A percentile compares a stretch with the other conserved stretches of the same genome.
Evolutionary conservation across 2,888 invertebrate genomes (phyloP).

Genomic region (Tridacna gigas): DNA sequence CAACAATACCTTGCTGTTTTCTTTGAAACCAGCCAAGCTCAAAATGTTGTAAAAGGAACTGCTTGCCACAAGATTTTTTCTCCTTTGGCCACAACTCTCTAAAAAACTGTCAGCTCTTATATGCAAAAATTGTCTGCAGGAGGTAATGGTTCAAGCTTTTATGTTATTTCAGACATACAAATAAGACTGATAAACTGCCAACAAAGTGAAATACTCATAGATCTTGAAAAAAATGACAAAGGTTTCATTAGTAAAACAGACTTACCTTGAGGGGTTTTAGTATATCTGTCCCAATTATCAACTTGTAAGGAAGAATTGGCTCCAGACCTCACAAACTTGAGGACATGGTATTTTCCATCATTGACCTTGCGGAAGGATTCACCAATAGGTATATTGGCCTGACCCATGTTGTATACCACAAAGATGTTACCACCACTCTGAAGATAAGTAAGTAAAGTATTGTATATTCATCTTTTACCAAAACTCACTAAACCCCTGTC

Average conservation of each 20-base stretch:
- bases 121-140: too few species aligned
- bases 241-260: background rate
- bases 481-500: too few species aligned
- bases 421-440: conserved; percentile 96
- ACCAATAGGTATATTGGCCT: conserved; percentile 94
- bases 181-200: background rate
- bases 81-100: too few species aligned
- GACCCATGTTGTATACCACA: conserved; percentile 97
- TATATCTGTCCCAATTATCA: conserved; percentile 91
- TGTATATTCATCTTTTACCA: background rate
- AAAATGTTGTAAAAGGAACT: too few species aligned
- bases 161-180: background rate
- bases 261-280: conserved; percentile 93
- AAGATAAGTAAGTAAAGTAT: conserved; percentile 53
- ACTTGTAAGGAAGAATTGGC: conserved; percentile 96
- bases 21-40: too few species aligned
- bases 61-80: too few species aligned
- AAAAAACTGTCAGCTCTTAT: too few species aligned
- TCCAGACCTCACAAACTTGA: conserved; percentile 94
- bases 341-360: conserved; percentile 97
- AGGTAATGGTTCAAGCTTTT: too few species aligned
- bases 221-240: background rate
- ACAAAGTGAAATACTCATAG: too few species aligned
- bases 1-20: too few species aligned
- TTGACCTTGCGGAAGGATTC: conserved; percentile 94